Evolutionary conservation across 2,888 invertebrate species (phyloP).

Genomic region (Drosophila quinaria): DNA sequence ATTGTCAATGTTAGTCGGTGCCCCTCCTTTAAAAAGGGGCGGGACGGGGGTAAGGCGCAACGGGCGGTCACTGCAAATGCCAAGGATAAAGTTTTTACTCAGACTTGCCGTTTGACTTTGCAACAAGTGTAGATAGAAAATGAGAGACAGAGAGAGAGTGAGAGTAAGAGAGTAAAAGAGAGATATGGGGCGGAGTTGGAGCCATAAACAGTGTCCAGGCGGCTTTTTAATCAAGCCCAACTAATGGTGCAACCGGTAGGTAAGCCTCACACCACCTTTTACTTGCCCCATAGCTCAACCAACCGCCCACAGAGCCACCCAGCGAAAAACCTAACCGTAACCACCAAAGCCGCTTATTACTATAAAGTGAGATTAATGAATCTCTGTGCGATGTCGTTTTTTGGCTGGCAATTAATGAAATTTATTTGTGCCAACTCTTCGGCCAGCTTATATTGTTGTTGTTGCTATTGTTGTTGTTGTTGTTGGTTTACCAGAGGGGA

Average conservation of each 20-base stretch:
- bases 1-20: slow-evolving; percentile 77
- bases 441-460: slow-evolving; percentile 58
- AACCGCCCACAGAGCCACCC: neutral
- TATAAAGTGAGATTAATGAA: slow-evolving; percentile 83
- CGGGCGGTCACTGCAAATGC: slow-evolving; percentile 43
- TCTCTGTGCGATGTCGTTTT: slow-evolving; percentile 51
- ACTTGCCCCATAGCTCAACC: neutral
- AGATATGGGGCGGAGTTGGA: slow-evolving; percentile 1
- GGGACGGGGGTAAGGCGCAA: slow-evolving; percentile 2
- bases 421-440: slow-evolving; percentile 62
- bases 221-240: slow-evolving; percentile 76
- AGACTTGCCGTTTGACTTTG: slow-evolving; percentile 75
- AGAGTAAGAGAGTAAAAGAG: neutral
- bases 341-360: slow-evolving; percentile 82
- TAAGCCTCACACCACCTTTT: slow-evolving; percentile 19
- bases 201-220: slow-evolving; percentile 46
- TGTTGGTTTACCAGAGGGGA: neutral
- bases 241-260: slow-evolving; percentile 64
- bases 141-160: neutral
- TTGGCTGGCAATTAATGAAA: slow-evolving; percentile 80
- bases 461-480: slow-evolving; percentile 44
- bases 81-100: slow-evolving; percentile 72
- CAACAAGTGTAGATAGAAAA: slow-evolving; percentile 66
- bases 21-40: slow-evolving; percentile 14
- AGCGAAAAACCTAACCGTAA: slow-evolving; percentile 56